Evolutionary conservation across 2,113 vertebrate genomes (phyloP).

Genomic region (Myiopsitta monachus): DNA sequence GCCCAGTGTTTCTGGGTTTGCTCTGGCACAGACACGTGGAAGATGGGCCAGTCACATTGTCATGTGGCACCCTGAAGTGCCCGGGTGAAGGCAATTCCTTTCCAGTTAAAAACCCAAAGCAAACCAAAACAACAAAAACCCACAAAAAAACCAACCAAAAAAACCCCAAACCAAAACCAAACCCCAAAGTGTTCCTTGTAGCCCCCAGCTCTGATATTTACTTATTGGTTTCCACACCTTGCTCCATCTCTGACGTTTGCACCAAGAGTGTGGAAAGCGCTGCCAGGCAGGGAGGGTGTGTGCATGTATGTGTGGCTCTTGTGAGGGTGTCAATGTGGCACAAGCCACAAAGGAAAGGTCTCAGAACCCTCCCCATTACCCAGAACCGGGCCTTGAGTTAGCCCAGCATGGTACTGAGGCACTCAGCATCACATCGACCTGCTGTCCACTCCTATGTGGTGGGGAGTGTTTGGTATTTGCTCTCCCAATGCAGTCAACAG

Average conservation of each 20-base stretch:
- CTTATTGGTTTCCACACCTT: background rate
- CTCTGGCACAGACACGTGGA: background rate
- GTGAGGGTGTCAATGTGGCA: background rate
- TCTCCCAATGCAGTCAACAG: fast-evolving
- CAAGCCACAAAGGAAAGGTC: background rate
- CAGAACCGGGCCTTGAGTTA: background rate
- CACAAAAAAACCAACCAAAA: fast-evolving
- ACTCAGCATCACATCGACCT: background rate
- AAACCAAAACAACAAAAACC: background rate
- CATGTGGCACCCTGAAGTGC: background rate
- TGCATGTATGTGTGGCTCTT: background rate
- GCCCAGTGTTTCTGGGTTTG: background rate
- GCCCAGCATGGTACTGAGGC: fast-evolving
- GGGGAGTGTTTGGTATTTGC: background rate
- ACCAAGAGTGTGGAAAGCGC: background rate
- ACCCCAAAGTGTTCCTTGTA: background rate
- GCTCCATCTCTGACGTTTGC: background rate
- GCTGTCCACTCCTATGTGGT: background rate
- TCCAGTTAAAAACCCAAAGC: too few relatives aligned
- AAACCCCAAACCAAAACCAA: background rate
- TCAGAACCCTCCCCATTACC: background rate
- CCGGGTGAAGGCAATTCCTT: background rate
- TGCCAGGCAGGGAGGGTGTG: background rate
- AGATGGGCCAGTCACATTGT: background rate
- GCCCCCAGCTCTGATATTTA: background rate